A percentile compares a stretch with the other conserved stretches of the same genome.
Conservation (phyloP, 2,888 invertebrate genomes). For the Apeira syringaria region DNA sequence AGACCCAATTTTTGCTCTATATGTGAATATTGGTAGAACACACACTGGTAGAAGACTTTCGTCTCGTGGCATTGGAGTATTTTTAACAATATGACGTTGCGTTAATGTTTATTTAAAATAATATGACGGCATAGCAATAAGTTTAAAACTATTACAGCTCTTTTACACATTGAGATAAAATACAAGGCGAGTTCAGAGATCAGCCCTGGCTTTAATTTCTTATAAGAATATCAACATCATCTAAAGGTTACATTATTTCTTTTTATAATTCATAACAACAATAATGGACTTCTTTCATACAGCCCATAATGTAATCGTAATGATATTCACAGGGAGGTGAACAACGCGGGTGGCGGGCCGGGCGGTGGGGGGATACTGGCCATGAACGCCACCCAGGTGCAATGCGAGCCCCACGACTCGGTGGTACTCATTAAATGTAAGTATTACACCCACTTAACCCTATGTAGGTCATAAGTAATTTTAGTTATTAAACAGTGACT, state of each 20-base stretch:
- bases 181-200: too few relatives aligned
- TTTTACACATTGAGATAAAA: not conserved
- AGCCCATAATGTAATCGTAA: slow-evolving; percentile 10
- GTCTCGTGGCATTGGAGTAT: too few relatives aligned
- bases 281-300: slow-evolving; percentile 4
- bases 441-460: slow-evolving; percentile 56
- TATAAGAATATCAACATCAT: too few relatives aligned
- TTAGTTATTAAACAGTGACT: slow-evolving; percentile 7
- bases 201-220: too few relatives aligned
- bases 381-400: slow-evolving; percentile 86
- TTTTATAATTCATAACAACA: not conserved
- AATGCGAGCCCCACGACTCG: slow-evolving; percentile 87
- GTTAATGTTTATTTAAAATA: too few relatives aligned
- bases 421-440: slow-evolving; percentile 90
- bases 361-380: slow-evolving; percentile 79
- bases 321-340: slow-evolving; percentile 65
- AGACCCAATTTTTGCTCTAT: too few relatives aligned
- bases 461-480: slow-evolving; percentile 11
- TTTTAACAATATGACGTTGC: too few relatives aligned
- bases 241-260: too few relatives aligned
- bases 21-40: too few relatives aligned
- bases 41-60: too few relatives aligned
- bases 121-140: too few relatives aligned
- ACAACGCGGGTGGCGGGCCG: slow-evolving; percentile 78
- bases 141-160: too few relatives aligned